Evolutionary conservation across 2,888 invertebrate species (phyloP).

Genomic region (Temnothorax unifasciatus): DNA sequence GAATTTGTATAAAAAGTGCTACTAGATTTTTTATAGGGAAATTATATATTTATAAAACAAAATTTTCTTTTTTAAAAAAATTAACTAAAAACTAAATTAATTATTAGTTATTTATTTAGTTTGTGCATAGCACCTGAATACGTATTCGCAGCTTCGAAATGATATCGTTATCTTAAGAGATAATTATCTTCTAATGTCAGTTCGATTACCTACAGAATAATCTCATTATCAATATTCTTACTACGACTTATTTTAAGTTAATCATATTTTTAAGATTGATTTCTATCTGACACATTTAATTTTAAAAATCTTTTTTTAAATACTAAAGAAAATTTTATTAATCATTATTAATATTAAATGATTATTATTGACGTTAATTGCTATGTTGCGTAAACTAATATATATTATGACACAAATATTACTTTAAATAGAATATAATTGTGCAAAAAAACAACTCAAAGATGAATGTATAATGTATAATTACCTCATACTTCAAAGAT

Average conservation of each 20-base stretch:
- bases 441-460: neutral
- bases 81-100: neutral
- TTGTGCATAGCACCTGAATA: neutral
- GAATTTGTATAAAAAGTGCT: neutral
- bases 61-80: neutral
- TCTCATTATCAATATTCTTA: slow-evolving; percentile 22
- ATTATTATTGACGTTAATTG: neutral
- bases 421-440: neutral
- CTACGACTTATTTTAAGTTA: neutral
- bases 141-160: neutral
- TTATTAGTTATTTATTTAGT: neutral
- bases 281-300: slow-evolving; percentile 25
- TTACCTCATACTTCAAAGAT: slow-evolving; percentile 64
- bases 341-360: neutral
- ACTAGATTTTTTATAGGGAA: neutral
- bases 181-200: neutral
- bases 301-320: neutral
- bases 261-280: neutral
- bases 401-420: neutral
- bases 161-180: slow-evolving; percentile 40
- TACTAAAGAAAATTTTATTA: neutral
- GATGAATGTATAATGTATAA: neutral
- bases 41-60: neutral
- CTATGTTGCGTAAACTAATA: neutral
- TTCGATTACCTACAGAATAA: neutral